Base-by-base conservation (phyloP, 2,797 vertebrate species). In the Ispidina picta region DNA sequence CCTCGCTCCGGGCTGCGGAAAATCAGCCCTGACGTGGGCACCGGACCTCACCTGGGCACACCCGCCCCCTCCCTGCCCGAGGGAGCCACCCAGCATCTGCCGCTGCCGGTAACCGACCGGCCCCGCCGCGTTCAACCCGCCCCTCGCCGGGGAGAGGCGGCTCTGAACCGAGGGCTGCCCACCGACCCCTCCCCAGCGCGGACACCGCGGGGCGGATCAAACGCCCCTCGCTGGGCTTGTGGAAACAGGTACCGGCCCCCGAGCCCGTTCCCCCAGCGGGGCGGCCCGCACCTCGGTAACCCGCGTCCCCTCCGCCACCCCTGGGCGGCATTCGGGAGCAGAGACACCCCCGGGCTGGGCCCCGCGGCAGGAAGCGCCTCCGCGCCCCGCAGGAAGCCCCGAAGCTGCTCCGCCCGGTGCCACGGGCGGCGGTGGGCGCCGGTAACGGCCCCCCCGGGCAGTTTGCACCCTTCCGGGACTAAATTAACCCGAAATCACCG, bases 61-160 rank as follows among this genome's bases (percentile, higher is more conserved):
- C 17, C 0, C 2, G 37, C 2, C 9, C 2, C 6, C 37, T 1
- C 17, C 54, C 28, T 0, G 23, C n/a, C 6, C 51, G 2, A 4
- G 6, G 5, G 59, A 52, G 25, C 10, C 58, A 51, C 41, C 37
- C 29, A 5, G 26, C 25, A 11, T 9, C 56, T 16, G 9, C 66
- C 25, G 4, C 48, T 18, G 6, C 66, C 85, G 73, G 69, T 2
- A 16, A 41, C 31, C 39, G 0, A 4, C 56, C 9, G 6, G 17
- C 14, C 18, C 41, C 33, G 5, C 10, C 23, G 18, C n/a, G 25
- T 15, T 21, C 56, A 4, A 2, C 54, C 11, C 22, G 1, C n/a
- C 20, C 39, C 33, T 12, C 21, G 1, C 58, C 43, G 43, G 44
- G 31, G 17, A 11, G 12, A 5, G 31, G 31, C 4, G 13, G 33